Evolutionary conservation across 2,113 vertebrate genomes (phyloP).

Genomic region (Hippoglossus stenolepis): DNA sequence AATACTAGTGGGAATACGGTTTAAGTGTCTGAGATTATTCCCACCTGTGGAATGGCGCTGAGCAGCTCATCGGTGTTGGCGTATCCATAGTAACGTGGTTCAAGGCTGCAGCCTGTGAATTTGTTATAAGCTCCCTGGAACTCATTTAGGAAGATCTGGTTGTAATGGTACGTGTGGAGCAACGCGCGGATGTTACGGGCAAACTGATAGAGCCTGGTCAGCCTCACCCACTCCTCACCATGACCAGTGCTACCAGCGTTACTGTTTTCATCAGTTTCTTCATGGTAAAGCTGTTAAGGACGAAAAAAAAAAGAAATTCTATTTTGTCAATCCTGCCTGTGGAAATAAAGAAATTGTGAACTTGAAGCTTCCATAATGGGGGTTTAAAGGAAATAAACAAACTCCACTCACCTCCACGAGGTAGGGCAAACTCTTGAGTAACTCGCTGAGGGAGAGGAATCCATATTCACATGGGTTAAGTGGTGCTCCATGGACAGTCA

Average conservation of each 20-base stretch:
- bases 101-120: slow-evolving; percentile 88
- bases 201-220: slow-evolving; percentile 93
- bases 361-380: not conserved
- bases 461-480: slow-evolving; percentile 99
- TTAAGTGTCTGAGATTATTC: not conserved
- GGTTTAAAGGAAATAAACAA: not conserved
- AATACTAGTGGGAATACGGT: not conserved
- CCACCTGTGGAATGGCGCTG: slow-evolving; percentile 92
- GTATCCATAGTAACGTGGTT: slow-evolving; percentile 89
- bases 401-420: slow-evolving; percentile 88
- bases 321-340: not conserved
- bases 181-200: slow-evolving; percentile 91
- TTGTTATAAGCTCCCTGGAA: slow-evolving; percentile 91
- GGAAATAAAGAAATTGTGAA: not conserved
- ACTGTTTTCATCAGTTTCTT: slow-evolving; percentile 64
- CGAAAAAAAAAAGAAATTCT: not conserved
- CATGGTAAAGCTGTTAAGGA: slow-evolving; percentile 84
- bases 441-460: slow-evolving; percentile 93
- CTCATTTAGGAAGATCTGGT: slow-evolving; percentile 96
- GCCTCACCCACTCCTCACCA: slow-evolving; percentile 86
- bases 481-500: slow-evolving; percentile 73
- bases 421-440: slow-evolving; percentile 95
- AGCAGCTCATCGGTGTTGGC: slow-evolving; percentile 90
- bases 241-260: not conserved
- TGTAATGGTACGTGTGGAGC: slow-evolving; percentile 97